A percentile compares a stretch with the other conserved stretches of the same genome.
Conservation (phyloP, 2,797 vertebrate species). For the Pseudochirops corinnae region DNA sequence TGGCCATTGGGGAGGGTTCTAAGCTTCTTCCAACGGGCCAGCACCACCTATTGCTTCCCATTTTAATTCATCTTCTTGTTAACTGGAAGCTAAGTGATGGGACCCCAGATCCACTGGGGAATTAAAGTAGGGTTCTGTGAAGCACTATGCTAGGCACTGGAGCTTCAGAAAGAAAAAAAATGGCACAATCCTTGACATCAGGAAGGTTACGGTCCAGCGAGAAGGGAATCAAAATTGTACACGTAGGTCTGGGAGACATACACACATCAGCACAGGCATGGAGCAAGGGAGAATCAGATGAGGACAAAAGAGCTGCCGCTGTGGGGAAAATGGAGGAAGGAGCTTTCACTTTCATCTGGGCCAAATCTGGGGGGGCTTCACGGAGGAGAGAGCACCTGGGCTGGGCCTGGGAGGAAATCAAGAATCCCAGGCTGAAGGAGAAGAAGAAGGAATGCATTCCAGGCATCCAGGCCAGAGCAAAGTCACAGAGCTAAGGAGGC, state of each 20-base stretch:
- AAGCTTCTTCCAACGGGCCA: too few relatives aligned
- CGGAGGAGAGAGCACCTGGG: background rate
- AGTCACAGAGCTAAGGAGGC: background rate
- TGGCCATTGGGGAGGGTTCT: too few relatives aligned
- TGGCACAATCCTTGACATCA: background rate
- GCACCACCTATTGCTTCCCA: background rate
- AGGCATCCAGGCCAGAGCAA: background rate
- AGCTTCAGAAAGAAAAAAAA: background rate
- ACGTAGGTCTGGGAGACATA: background rate
- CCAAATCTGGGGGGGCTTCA: background rate
- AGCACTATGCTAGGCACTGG: background rate
- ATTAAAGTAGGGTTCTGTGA: background rate
- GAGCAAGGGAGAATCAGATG: background rate
- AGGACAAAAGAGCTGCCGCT: background rate
- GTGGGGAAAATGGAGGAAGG: background rate
- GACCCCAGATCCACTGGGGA: background rate
- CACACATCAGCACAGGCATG: background rate
- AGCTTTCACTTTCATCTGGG: background rate
- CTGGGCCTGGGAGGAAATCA: background rate
- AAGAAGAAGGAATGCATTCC: background rate
- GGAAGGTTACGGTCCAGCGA: background rate
- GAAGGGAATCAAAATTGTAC: background rate
- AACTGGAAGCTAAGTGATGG: background rate
- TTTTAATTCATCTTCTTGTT: background rate
- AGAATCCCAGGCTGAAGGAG: background rate